Evolutionary conservation across 1,140 invertebrate species (phyloP).

Genomic region (Heliconius congener): DNA sequence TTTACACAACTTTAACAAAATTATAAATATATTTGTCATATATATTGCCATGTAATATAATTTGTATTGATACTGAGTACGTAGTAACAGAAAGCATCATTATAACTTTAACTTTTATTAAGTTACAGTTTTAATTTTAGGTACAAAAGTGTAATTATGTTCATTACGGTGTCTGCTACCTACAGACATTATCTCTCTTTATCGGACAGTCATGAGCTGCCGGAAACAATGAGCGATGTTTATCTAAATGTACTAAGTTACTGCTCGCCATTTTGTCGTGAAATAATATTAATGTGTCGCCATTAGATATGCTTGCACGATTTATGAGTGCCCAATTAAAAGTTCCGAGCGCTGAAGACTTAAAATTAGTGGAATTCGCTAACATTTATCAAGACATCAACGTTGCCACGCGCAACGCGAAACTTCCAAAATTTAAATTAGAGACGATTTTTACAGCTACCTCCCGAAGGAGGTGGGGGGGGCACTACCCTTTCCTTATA

Average conservation of each 20-base stretch:
- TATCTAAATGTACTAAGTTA: slow-evolving; percentile 63
- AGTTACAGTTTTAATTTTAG: background rate
- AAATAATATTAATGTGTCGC: slow-evolving; percentile 71
- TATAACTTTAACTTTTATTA: background rate
- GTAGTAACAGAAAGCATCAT: background rate
- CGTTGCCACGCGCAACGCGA: slow-evolving; percentile 73
- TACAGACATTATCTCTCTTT: slow-evolving; percentile 39
- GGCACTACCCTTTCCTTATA: slow-evolving; percentile 82
- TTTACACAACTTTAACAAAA: background rate
- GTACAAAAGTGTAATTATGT: background rate
- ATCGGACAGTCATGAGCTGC: slow-evolving; percentile 41
- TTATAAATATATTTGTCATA: background rate
- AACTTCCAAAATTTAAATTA: slow-evolving; percentile 82
- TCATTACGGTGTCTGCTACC: slow-evolving; percentile 19
- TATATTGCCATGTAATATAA: background rate
- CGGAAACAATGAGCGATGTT: slow-evolving; percentile 73
- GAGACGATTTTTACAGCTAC: slow-evolving; percentile 81
- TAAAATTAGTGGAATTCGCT: slow-evolving; percentile 77
- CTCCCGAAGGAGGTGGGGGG: slow-evolving; percentile 68
- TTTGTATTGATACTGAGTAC: background rate
- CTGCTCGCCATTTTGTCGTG: slow-evolving; percentile 64
- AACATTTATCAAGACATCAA: slow-evolving; percentile 81
- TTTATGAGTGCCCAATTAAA: slow-evolving; percentile 79
- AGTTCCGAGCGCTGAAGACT: slow-evolving; percentile 75
- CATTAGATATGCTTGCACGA: slow-evolving; percentile 63